Evolutionary conservation across 2,797 vertebrate species (phyloP), one percentile per base, ranked within the genome.

Genomic region (Enteromius afrohamiltoni): DNA sequence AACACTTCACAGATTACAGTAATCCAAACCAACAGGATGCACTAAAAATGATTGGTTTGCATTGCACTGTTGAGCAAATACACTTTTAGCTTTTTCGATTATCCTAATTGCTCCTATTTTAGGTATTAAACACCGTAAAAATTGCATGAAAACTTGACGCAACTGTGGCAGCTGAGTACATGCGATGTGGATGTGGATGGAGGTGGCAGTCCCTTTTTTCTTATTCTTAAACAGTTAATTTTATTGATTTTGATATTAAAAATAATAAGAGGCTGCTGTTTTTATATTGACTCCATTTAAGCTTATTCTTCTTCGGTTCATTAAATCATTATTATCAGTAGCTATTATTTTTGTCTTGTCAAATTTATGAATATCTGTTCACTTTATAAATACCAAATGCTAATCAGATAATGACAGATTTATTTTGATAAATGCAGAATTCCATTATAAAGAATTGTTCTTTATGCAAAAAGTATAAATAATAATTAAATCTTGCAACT

Each of bases 1-100:
- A 11, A 45, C 67, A 73, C 55, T 17, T 71, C 7, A 6, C 21
- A 65, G 80, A 82, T 82, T 82, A 82, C 31, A 75, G 29, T 53
- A 82, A 82, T 82, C 80, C 80, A 82, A 65, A 53, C 7, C 3
- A 51, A 67, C n/a, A 55, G 3, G 31, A 74, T 13, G 69, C 80
- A 64, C 55, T 82, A 74, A 74, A 13, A 62, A 23, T 37, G 80
- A 82, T 82, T 82, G 21, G 40, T 74, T 74, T 51, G 42, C 55
- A 62, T 34, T 71, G 65, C 78, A 69, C 78, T 51, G 14, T 70
- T 69, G 6, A 45, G 42, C 55, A 64, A 62, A 47, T 21, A 21
- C 6, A 16, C 62, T 19, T 77, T 29, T 0, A 19, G 49, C n/a
- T 26, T 70, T 58, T 70, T 80, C 14, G 34, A 70, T 80, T 69